Base-by-base conservation (phyloP, 2,797 vertebrate species). In the Heliangelus exortis region DNA sequence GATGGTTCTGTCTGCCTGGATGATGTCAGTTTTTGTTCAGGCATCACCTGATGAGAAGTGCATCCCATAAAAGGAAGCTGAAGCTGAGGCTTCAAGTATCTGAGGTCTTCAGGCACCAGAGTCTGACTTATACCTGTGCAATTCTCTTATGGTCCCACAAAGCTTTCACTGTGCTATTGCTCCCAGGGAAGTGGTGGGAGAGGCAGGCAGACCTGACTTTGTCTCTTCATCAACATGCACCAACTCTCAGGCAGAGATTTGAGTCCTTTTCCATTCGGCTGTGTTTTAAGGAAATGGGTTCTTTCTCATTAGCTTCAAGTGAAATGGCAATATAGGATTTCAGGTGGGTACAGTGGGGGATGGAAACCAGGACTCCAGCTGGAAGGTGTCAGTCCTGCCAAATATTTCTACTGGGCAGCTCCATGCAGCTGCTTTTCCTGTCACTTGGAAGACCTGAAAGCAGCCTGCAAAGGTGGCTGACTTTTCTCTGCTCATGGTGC, bases 231-330 rank as follows among this genome's bases (percentile, higher is more conserved):
- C 79, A 79, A 41, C 80, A 41, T 0, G 0, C 8, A 3, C 26
- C 63, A 75, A 7, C 55, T 19, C 9, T n/a, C 16, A 26, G 58
- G 26, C 48, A 61, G n/a, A 51, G 59, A 61, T 13, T 3, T 15
- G 10, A 34, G 22, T 36, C 34, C 65, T 76, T 69, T 57, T 54
- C 53, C 29, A 15, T 2, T 1, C 0, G 0, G 19, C 75, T 0
- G 0, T 66, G 55, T 59, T 78, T 87, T 75, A 59, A 82, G 20
- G 28, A 76, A 22, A 12, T 6, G 26, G 48, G 5, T 67, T 84
- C 20, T 54, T 67, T 62, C 22, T 48, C 1, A 0, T 34, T 76
- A 36, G 25, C 26, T 90, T 39, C 61, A 43, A 8, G 2, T 43
- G 48, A 50, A 15, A 62, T 20, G 53, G 80, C 83, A 62, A n/a